Evolutionary conservation across 1,140 invertebrate genomes (phyloP).

Genomic region (Acromyrmex heyeri): DNA sequence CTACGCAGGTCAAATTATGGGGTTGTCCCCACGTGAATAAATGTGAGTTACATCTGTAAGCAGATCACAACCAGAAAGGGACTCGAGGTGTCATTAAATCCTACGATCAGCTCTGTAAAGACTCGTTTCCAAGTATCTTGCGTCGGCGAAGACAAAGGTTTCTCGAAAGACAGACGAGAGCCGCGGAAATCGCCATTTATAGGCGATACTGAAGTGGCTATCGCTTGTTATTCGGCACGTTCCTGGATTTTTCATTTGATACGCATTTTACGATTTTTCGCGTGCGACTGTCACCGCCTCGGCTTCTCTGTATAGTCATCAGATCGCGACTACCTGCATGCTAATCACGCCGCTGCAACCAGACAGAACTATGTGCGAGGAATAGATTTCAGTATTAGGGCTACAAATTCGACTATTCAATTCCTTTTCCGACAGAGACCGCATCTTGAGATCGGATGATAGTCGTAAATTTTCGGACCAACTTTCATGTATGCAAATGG

Average conservation of each 20-base stretch:
- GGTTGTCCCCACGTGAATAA: not conserved
- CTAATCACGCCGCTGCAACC: conserved; percentile 69
- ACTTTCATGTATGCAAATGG: not conserved
- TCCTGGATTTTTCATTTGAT: conserved; percentile 77
- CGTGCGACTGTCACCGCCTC: conserved; percentile 57
- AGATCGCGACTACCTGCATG: conserved; percentile 78
- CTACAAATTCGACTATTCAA: conserved; percentile 66
- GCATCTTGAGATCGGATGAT: not conserved
- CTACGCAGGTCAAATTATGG: not conserved
- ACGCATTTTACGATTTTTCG: conserved; percentile 79
- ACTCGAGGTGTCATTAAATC: conserved; percentile 29
- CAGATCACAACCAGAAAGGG: not conserved
- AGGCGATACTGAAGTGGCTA: conserved; percentile 66
- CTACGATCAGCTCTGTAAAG: conserved; percentile 45
- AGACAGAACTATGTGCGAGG: conserved; percentile 65
- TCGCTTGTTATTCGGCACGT: conserved; percentile 74
- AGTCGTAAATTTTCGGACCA: conserved; percentile 62
- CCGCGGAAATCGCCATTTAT: conserved; percentile 71
- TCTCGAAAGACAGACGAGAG: conserved; percentile 40
- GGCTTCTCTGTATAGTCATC: conserved; percentile 71
- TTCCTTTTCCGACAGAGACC: not conserved
- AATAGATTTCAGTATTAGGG: conserved; percentile 64
- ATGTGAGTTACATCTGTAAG: conserved; percentile 25
- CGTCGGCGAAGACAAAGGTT: conserved; percentile 50
- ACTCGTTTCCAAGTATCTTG: conserved; percentile 47